Base-by-base conservation (phyloP, 2,797 vertebrate genomes). In the Rhabdomys pumilio region DNA sequence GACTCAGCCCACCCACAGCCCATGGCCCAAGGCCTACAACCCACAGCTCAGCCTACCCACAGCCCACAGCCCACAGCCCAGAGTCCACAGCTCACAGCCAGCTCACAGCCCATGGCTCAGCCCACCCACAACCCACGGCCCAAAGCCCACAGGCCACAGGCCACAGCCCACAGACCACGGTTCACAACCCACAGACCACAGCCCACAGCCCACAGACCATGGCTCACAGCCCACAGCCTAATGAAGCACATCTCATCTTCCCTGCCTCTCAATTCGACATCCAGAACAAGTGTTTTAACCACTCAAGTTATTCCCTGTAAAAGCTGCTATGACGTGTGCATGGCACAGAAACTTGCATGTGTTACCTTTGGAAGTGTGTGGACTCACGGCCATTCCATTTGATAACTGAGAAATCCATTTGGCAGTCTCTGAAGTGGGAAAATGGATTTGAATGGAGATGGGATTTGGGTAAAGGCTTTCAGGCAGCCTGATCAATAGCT, bases 361-460 rank as follows among this genome's bases (percentile, higher is more conserved):
- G 79, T 85, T 93, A 88, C 92, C 82, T 94, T 93, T 75, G 86
- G 73, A 95, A 94, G 94, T 55, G 83, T 59, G 80, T 72, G 77
- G 87, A 90, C 93, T 94, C 85, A 88, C 2, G 17, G 96, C 82
- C 88, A 63, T 91, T 95, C 77, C 86, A 92, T 90, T 81, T 96
- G 93, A 84, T 94, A 92, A 97, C 24, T 96, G 94, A 95, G 96
- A 93, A 92, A 90, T 93, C 94, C 95, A 93, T 72, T 10, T 82
- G 96, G 81, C 85, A 95, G 73, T 73, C 88, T 94, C 93, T 83
- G 67, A 97, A 88, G 88, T 5, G 94, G 94, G 88, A 87, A 94
- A 97, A 93, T 90, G 89, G 84, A 92, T 95, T 89, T 95, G 79
- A 94, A 75, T 79, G 53, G 81, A 92, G 93, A 93, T 82, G 88